These are phyloP conservation scores for Anoplolepis gracilipes DNA, from an alignment of 1,140 invertebrate species.

Conservation along the genomic window DNA sequence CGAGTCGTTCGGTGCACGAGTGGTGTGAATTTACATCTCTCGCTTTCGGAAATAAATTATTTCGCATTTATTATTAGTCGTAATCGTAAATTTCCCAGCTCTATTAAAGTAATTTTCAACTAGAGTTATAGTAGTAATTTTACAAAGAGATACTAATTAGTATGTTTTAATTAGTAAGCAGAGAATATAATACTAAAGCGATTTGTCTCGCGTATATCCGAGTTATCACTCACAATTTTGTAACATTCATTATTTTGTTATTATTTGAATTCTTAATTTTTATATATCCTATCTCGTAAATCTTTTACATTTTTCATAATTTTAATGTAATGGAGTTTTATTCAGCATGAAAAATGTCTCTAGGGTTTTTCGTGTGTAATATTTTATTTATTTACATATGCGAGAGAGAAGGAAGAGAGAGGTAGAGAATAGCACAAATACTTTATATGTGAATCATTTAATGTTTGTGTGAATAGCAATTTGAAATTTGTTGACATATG, in stretches of 20 bases:
- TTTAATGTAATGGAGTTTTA: background rate
- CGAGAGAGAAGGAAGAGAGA: too few species aligned
- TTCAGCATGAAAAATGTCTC: background rate
- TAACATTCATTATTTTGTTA: too few species aligned
- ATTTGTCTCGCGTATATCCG: background rate
- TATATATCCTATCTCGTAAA: background rate
- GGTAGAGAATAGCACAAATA: background rate
- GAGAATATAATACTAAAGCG: background rate
- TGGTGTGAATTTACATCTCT: background rate
- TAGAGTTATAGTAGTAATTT: slow-evolving; percentile 3
- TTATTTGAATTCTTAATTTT: background rate
- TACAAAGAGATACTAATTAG: background rate
- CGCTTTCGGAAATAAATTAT: background rate
- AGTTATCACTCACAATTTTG: too few species aligned
- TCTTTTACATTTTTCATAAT: background rate
- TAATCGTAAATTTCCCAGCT: background rate
- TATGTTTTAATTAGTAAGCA: background rate
- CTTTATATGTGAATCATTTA: background rate
- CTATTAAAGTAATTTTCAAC: background rate
- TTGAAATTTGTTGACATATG: slow-evolving; percentile 13
- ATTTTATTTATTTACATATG: background rate
- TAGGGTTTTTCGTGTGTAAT: background rate
- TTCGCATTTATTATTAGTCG: background rate
- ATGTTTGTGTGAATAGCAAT: background rate
- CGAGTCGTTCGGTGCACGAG: background rate